Base-by-base conservation (phyloP, 64 coral and sea anemone genomes). In the Acropora yongei region DNA sequence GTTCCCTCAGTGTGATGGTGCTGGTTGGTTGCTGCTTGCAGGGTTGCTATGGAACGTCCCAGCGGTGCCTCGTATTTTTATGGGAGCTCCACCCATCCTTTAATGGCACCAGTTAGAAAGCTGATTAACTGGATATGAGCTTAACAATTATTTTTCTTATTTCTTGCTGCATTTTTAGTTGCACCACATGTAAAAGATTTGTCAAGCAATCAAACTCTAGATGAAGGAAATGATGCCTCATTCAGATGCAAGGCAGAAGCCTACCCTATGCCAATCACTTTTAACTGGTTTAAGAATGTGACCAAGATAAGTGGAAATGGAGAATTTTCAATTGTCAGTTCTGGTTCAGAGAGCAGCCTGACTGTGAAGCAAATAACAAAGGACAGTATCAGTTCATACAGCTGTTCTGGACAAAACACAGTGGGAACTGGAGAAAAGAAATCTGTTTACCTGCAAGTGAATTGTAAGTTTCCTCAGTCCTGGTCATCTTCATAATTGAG, bases 211-310 rank as follows among this genome's bases (percentile, higher is more conserved):
- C 68, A 66, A 90, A 90, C 91, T 41, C 68, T n/a, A 40, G 49
- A 93, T 46, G 58, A 78, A 43, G 6, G 45, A 30, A 7, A 14
- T n/a, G 4, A 78, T 71, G 87, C 74, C 49, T 50, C 3, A 47
- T 88, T 96, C 48, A 8, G 39, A 16, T 93, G 91, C 45, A 17
- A 20, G 13, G 87, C 91, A 14, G 61, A 30, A 5, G 95, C 87
- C 41, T 48, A 87, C 1, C 95, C 95, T 2, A 1, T 3, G 12
- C 57, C 8, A 1, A 77, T 68, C 74, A 10, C 39, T 6, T 96
- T 91, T 69, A 48, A 75, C 17, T 96, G 95, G 95, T 96, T 90
- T 88, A 96, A 91, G 30, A 48, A 76, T 47, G 42, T 18, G 58
- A 45, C 58, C 5, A 14, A 40, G 41, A 7, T 67, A 19, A 72